A percentile compares a stretch with the other conserved stretches of the same genome.
These are phyloP conservation scores for Polymixis lichenea DNA, from an alignment of 2,888 invertebrate genomes.

Conservation along the genomic window DNA sequence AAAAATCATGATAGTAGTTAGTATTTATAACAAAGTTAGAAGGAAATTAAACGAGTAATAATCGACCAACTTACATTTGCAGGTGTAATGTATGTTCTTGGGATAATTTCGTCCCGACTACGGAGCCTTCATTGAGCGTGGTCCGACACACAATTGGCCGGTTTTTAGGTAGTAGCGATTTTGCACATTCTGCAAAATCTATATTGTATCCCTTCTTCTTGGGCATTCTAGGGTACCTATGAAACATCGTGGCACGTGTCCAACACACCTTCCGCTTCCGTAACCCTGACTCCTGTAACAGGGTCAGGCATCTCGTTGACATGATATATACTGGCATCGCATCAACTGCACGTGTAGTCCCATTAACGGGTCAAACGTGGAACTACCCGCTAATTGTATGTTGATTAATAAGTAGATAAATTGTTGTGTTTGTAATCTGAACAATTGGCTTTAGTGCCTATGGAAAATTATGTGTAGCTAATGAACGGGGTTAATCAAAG, in stretches of 20 bases:
- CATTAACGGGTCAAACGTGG: slow-evolving; percentile 17
- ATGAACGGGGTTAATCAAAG: slow-evolving; percentile 27
- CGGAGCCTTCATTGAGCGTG: not conserved
- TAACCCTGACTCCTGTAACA: slow-evolving; percentile 35
- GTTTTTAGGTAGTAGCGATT: not conserved
- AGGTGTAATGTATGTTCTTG: too few species aligned
- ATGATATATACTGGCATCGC: slow-evolving; percentile 57
- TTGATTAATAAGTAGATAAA: slow-evolving; percentile 49
- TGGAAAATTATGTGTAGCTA: not conserved
- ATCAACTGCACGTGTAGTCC: slow-evolving; percentile 52
- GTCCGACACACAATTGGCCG: not conserved
- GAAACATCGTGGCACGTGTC: slow-evolving; percentile 23
- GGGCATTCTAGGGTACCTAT: not conserved
- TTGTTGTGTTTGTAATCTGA: slow-evolving; percentile 58
- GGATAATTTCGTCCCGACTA: not conserved
- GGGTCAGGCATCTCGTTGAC: slow-evolving; percentile 45
- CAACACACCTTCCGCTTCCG: slow-evolving; percentile 35
- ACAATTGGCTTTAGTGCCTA: slow-evolving; percentile 18
- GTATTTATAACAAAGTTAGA: too few species aligned
- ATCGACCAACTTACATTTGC: too few species aligned
- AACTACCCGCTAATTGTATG: slow-evolving; percentile 42
- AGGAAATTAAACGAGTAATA: too few species aligned
- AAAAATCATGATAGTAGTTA: too few species aligned
- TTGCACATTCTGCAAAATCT: not conserved
- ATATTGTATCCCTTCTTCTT: too few species aligned